These are phyloP conservation scores for Siphamia tubifer DNA, from an alignment of 2,113 vertebrate species.

Conservation along the genomic window DNA sequence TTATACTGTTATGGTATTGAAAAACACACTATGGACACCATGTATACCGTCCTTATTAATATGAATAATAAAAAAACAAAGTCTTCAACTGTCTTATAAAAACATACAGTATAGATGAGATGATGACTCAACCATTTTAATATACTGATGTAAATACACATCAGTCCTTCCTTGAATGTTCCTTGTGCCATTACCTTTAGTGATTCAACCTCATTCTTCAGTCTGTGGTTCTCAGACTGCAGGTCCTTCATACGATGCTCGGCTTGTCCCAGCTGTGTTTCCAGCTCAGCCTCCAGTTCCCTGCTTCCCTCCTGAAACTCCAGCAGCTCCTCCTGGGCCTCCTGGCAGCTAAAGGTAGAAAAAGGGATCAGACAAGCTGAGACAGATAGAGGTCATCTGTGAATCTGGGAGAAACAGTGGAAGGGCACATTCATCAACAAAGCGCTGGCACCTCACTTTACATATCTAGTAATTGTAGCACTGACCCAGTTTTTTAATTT, in stretches of 20 bases:
- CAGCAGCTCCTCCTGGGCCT: constrained; percentile 94
- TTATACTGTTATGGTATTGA: too few species aligned
- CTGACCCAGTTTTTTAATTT: constrained; percentile 12
- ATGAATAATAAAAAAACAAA: too few species aligned
- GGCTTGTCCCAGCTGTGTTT: constrained; percentile 92
- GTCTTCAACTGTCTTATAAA: too few species aligned
- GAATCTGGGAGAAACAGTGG: not conserved
- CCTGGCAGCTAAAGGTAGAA: constrained; percentile 85
- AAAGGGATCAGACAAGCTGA: not conserved
- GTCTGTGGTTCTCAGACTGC: constrained; percentile 91
- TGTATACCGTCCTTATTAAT: too few species aligned
- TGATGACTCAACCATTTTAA: too few species aligned
- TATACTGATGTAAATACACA: not conserved
- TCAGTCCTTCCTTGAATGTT: not conserved
- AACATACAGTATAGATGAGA: too few species aligned
- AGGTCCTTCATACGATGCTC: constrained; percentile 93
- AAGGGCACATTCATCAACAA: not conserved
- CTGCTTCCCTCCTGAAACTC: constrained; percentile 98
- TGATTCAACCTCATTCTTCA: constrained; percentile 90
- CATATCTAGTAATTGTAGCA: not conserved
- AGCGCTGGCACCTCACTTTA: not conserved
- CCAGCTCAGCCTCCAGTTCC: constrained; percentile 96
- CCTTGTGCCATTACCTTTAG: constrained; percentile 83
- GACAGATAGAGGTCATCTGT: constrained; percentile 20
- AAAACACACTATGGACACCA: too few species aligned